phyloP scores from a whole-genome alignment of 2,888 invertebrate species.

The Drosophila mimetica region DNA sequence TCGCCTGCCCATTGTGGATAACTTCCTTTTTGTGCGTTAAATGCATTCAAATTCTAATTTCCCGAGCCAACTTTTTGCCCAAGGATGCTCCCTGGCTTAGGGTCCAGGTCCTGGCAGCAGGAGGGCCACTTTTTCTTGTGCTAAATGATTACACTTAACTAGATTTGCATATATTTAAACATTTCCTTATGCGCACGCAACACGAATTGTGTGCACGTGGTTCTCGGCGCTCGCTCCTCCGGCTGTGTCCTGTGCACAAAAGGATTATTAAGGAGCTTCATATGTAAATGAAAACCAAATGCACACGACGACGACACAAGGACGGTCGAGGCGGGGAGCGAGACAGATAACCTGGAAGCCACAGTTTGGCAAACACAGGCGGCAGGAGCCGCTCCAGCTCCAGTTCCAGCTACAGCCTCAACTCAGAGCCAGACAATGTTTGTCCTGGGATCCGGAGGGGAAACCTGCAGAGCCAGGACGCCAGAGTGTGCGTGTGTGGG shows the following conservation, averaged over 20 bases:
- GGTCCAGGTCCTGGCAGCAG: conserved; percentile 17
- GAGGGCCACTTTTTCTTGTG: conserved; percentile 62
- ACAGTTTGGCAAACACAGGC: conserved; percentile 79
- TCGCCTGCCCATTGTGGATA: conserved; percentile 42
- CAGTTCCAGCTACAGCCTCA: conserved; percentile 5
- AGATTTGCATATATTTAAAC: conserved; percentile 80
- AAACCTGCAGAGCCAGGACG: conserved; percentile 14
- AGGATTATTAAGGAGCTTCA: conserved; percentile 81
- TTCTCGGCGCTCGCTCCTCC: conserved; percentile 23
- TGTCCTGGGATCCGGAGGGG: conserved; percentile 49
- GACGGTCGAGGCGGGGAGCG: conserved; percentile 14
- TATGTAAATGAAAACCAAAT: conserved; percentile 80
- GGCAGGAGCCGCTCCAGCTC: conserved; percentile 21
- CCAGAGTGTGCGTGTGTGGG: conserved; percentile 9
- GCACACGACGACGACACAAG: conserved; percentile 71
- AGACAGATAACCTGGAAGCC: conserved; percentile 78
- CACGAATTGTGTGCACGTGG: conserved; percentile 76
- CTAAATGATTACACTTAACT: conserved; percentile 80
- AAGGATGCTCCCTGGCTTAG: conserved; percentile 14
- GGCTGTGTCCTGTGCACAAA: conserved; percentile 70
- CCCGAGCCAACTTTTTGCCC: conserved; percentile 29
- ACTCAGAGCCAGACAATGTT: conserved; percentile 63
- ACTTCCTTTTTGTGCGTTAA: conserved; percentile 54
- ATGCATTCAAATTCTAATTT: conserved; percentile 79
- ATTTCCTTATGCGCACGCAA: conserved; percentile 76